Base-by-base conservation (phyloP, 2,888 invertebrate genomes). In the Scaptomyza caliginosa region DNA sequence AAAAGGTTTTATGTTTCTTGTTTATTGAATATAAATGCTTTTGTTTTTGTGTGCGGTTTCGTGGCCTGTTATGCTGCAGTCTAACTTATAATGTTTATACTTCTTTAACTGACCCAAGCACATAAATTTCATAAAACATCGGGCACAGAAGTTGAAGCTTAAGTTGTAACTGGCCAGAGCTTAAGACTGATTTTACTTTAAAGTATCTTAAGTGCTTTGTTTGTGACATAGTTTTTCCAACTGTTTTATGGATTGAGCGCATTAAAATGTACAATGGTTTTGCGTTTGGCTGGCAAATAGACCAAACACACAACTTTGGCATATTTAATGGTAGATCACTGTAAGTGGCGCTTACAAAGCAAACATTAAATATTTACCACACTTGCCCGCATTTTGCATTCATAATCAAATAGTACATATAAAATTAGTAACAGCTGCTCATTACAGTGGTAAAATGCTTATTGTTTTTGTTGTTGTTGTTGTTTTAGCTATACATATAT, bases 311-410 rank as follows among this genome's bases (percentile, higher is more conserved):
- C 7, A 32, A 16, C 52, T 68, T 65, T 50, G 10, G 45, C 64
- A 68, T 68, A 60, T 59, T 68, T 59, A 68, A 68, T 72, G 58
- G 39, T 26, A 16, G 63, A 54, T 58, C 54, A 51, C 26, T 56
- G 49, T 40, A 58, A 39, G 51, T 52, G 49, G 39, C 51, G 16
- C 50, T 45, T 42, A 28, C 60, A 19, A 50, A 49, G 40, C 43
- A 72, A 71, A 71, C 43, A 71, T 58, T 28, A 71, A 72, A 72
- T 72, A 72, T 67, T 72, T 72, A 72, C 71, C 48, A 56, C 51
- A 49, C 55, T 63, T 64, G 42, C 67, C 71, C 72, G 71, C 71
- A 72, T 72, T 67, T 34, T 52, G 43, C 55, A 71, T 63, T 23
- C 38, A 59, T 16, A 56, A 45, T 30, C 28, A 56, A 59, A 59